These are phyloP conservation scores for Cylindroiulus punctatus DNA, from an alignment of 2,888 invertebrate species.

Conservation along the genomic window DNA sequence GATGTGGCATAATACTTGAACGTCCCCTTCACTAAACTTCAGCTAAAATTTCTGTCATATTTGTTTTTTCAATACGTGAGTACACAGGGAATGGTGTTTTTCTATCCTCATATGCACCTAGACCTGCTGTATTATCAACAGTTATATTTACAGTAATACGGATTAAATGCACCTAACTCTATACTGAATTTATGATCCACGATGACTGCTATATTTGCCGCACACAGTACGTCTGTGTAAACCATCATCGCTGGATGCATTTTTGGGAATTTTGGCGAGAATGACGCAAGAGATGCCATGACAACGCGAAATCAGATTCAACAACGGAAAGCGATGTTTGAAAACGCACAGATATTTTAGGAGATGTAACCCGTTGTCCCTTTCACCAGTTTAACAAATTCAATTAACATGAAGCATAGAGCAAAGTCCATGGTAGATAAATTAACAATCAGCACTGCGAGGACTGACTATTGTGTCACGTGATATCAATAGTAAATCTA, in stretches of 20 bases:
- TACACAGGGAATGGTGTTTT: too few species aligned
- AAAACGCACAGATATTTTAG: background rate
- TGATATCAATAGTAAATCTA: too few species aligned
- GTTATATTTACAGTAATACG: too few species aligned
- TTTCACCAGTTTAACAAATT: background rate
- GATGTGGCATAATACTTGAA: too few species aligned
- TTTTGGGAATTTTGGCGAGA: background rate
- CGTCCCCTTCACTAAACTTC: too few species aligned
- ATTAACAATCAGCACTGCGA: background rate
- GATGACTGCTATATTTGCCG: background rate
- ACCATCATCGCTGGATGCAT: background rate
- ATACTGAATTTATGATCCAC: background rate
- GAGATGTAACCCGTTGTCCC: background rate
- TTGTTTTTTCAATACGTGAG: too few species aligned
- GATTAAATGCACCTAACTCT: too few species aligned
- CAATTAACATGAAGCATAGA: background rate
- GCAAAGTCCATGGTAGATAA: background rate
- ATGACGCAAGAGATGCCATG: conserved; percentile 41
- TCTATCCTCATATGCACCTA: too few species aligned
- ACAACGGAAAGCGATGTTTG: background rate
- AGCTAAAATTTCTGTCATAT: too few species aligned
- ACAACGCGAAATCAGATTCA: background rate
- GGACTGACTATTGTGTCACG: too few species aligned
- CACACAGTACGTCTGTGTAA: background rate
- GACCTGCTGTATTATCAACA: too few species aligned